Percentiles rank a stretch among this genome's conserved stretches.
Conservation (phyloP, 2,888 invertebrate genomes). For the Catocala nupta region DNA sequence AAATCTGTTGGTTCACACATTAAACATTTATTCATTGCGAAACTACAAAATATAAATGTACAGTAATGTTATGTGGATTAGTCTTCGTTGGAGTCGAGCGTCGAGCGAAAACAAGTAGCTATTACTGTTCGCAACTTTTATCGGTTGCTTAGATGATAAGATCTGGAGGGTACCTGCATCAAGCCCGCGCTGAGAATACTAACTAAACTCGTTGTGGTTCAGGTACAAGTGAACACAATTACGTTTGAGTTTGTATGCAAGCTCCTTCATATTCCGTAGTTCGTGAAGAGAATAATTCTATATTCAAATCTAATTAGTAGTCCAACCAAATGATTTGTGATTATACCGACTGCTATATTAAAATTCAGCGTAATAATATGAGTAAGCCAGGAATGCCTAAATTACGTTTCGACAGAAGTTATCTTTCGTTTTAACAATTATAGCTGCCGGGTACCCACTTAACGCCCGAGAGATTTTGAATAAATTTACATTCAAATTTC, state of each 20-base stretch:
- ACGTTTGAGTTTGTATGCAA: constrained; percentile 21
- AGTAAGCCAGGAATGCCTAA: constrained; percentile 11
- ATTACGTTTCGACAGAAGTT: constrained; percentile 19
- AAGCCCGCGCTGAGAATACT: constrained; percentile 17
- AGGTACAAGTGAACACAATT: constrained; percentile 30
- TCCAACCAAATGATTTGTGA: no score
- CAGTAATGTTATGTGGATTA: no score
- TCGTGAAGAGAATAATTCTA: constrained; percentile 17
- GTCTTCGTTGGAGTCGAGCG: no score
- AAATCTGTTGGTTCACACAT: no score
- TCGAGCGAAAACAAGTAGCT: no score
- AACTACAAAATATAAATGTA: no score
- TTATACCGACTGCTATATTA: no score
- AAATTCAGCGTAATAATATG: neutral
- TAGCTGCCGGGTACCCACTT: constrained; percentile 15
- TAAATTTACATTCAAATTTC: constrained; percentile 34
- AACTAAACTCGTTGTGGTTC: constrained; percentile 17
- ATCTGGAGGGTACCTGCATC: no score
- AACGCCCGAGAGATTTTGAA: constrained; percentile 18
- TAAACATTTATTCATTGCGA: no score
- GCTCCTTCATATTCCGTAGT: constrained; percentile 21
- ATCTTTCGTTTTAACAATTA: constrained; percentile 22
- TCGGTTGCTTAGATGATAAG: no score
- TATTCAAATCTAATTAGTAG: constrained; percentile 5
- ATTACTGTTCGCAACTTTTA: no score